phyloP scores from a whole-genome alignment of 37 sponge, comb jelly and placozoan genomes.

The Ianthella basta region DNA sequence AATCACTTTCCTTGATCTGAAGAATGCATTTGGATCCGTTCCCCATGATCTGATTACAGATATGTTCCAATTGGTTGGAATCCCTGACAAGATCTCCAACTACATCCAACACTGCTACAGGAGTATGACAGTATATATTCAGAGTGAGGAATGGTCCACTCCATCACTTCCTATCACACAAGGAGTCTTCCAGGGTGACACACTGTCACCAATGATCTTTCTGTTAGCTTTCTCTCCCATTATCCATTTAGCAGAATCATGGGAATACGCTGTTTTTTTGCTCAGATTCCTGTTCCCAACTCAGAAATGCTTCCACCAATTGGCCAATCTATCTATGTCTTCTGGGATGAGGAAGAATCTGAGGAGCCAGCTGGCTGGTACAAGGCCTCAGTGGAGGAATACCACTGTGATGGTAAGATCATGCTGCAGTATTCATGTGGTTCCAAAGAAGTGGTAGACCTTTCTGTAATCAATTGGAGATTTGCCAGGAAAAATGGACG shows the following conservation, averaged over 20 bases:
- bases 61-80: neutral
- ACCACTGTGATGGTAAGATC: no score
- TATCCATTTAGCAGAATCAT: neutral
- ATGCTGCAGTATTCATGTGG: no score
- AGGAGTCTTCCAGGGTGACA: neutral
- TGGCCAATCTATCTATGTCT: no score
- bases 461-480: no score
- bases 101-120: constrained; percentile 14
- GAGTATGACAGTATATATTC: neutral
- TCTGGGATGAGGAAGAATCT: no score
- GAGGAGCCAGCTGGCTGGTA: no score
- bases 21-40: constrained; percentile 56
- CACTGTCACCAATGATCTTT: neutral
- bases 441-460: no score
- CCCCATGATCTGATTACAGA: constrained; percentile 8
- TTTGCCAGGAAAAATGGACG: no score
- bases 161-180: neutral
- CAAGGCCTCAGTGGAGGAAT: no score
- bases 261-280: neutral
- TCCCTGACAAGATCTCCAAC: constrained; percentile 11
- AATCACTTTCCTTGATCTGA: constrained; percentile 47
- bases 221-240: neutral
- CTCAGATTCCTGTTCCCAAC: neutral
- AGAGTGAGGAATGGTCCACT: neutral
- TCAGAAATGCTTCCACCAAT: neutral